Base-by-base conservation (phyloP, 1,140 invertebrate genomes). In the Pissodes strobi region DNA sequence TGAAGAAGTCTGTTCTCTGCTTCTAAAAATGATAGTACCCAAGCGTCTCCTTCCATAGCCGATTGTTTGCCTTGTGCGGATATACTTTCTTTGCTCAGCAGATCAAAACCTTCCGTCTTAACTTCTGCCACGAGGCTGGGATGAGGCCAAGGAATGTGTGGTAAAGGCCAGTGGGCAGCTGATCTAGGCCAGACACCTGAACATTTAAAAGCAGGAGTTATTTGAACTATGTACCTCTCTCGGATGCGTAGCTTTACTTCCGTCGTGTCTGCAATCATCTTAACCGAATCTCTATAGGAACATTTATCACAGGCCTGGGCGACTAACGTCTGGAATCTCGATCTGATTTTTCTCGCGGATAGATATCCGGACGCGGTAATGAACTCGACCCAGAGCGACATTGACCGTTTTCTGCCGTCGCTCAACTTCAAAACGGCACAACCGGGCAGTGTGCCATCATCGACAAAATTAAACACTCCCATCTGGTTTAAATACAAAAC, bases 371-470 rank as follows among this genome's bases (percentile, higher is more conserved):
- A 94, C 0, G 95, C 95, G 0, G 95, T 98, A 55, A 98, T 98
- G 80, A 98, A 98, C 78, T 98, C 95, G 5, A 98, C 95, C 95
- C 95, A 98, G 0, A 98, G 83, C 0, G 94, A 97, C 95, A 98
- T 98, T 49, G 92, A 95, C 22, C 95, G 83, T 75, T 98, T 98
- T 19, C 95, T 82, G 1, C 95, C 95, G 82, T 98, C 95, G 83
- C 91, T 94, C 2, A 98, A 83, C 79, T 98, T 98, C n/a, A 98
- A 81, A 0, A 97, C 95, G 0, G 95, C 94, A 78, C 95, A 98
- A 8, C 95, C 95, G 0, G 94, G 95, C 62, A 97, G 82, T 9
- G 92, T 93, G 3, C 94, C 94, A 75, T 98, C 95, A 79, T 98
- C 95, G 10, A 97, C 94, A 79, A 98, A 98, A 79, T 95, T 97